These are phyloP conservation scores for Umimayanthus kanabou DNA, from an alignment of 92 coral and sea anemone species.

Conservation along the genomic window DNA sequence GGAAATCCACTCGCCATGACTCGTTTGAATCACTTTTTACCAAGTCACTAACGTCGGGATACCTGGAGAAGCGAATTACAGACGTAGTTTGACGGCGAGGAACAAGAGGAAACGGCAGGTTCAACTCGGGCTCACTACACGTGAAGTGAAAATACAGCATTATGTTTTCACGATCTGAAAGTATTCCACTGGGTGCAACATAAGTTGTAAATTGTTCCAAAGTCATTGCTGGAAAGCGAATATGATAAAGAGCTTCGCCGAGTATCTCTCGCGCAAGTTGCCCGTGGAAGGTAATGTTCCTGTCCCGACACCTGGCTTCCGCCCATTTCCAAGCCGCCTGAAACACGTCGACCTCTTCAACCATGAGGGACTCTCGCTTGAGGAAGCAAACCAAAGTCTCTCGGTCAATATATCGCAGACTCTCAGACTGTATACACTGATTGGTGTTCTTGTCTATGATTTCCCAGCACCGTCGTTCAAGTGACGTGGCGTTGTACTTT, in stretches of 20 bases:
- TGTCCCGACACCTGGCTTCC: slow-evolving; percentile 54
- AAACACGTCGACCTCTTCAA: slow-evolving; percentile 64
- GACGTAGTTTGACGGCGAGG: slow-evolving; percentile 40
- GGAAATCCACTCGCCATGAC: not conserved
- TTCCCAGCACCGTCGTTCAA: slow-evolving; percentile 68
- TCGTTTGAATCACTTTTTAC: slow-evolving; percentile 14
- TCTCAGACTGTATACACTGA: slow-evolving; percentile 53
- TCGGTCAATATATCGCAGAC: slow-evolving; percentile 51
- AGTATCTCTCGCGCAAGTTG: slow-evolving; percentile 56
- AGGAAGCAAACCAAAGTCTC: slow-evolving; percentile 57
- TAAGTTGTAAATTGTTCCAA: slow-evolving; percentile 47
- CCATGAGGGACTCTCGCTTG: slow-evolving; percentile 58
- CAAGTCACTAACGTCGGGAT: not conserved
- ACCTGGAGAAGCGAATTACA: slow-evolving; percentile 35
- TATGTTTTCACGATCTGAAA: slow-evolving; percentile 54
- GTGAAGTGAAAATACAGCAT: slow-evolving; percentile 45
- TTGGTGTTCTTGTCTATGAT: slow-evolving; percentile 54
- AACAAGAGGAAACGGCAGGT: slow-evolving; percentile 33
- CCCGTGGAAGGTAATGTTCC: slow-evolving; percentile 42
- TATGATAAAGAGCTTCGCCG: slow-evolving; percentile 52
- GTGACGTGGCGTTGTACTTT: slow-evolving; percentile 53
- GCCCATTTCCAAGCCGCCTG: slow-evolving; percentile 67
- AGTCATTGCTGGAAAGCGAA: slow-evolving; percentile 72
- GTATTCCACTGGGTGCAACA: slow-evolving; percentile 57
- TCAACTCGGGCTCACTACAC: slow-evolving; percentile 21